A percentile compares a stretch with the other conserved stretches of the same genome.
Evolutionary conservation across 2,888 invertebrate species (phyloP).

Genomic region (Chouioia cunea): DNA sequence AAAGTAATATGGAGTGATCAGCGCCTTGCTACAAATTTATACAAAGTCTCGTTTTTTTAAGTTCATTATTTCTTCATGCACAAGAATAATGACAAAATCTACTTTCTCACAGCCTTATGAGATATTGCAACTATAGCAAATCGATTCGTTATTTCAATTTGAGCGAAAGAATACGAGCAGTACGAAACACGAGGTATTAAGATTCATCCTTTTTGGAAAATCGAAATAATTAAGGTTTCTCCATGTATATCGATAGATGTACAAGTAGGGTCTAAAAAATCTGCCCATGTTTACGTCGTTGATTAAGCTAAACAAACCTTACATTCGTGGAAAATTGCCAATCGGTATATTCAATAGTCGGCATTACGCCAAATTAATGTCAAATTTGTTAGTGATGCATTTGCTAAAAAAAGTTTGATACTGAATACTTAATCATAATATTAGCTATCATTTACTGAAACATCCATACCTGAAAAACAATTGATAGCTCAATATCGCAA

Average conservation of each 20-base stretch:
- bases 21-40: conserved; percentile 36
- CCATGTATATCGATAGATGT: not conserved
- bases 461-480: too few relatives aligned
- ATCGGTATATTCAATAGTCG: too few relatives aligned
- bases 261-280: too few relatives aligned
- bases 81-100: conserved; percentile 41
- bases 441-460: too few relatives aligned
- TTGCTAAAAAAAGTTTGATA: too few relatives aligned
- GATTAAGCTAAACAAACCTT: too few relatives aligned
- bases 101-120: conserved; percentile 45
- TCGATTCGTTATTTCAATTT: not conserved
- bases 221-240: conserved; percentile 7
- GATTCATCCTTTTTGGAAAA: conserved; percentile 1
- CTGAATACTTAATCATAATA: too few relatives aligned
- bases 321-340: too few relatives aligned
- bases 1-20: conserved; percentile 44
- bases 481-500: too few relatives aligned
- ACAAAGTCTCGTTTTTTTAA: conserved; percentile 1
- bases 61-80: conserved; percentile 34
- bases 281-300: too few relatives aligned
- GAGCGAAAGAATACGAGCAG: not conserved
- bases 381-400: too few relatives aligned
- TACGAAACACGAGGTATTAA: not conserved
- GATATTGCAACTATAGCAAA: conserved; percentile 30
- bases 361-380: too few relatives aligned